Evolutionary conservation across 2,888 invertebrate species (phyloP).

Genomic region (Lasioglossum malachurum): DNA sequence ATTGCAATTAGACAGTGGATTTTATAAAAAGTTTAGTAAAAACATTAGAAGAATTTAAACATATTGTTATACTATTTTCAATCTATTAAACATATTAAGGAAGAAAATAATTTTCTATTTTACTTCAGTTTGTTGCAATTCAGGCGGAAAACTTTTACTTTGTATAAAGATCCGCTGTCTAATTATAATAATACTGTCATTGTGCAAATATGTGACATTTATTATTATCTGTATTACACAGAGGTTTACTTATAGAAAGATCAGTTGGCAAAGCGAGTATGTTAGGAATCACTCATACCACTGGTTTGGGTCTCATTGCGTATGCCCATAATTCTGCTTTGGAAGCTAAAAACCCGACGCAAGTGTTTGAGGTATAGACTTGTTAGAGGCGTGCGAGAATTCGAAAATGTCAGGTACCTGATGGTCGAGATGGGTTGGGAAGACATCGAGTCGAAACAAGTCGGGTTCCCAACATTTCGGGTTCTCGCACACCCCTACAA

Average conservation of each 20-base stretch:
- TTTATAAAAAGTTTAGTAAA: too few species aligned
- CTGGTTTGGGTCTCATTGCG: conserved; percentile 91
- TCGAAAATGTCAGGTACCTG: neutral
- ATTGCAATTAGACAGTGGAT: neutral
- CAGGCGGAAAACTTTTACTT: too few species aligned
- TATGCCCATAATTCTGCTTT: conserved; percentile 92
- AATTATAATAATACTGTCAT: neutral
- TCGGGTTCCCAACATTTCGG: neutral
- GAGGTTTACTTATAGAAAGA: conserved; percentile 88
- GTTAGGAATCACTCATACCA: conserved; percentile 89
- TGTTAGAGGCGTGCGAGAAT: neutral
- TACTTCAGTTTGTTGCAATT: too few species aligned
- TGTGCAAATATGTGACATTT: conserved; percentile 6
- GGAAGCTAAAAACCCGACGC: conserved; percentile 88
- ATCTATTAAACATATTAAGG: too few species aligned
- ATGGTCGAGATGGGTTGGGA: too few species aligned
- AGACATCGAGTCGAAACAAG: neutral
- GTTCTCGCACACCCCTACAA: too few species aligned
- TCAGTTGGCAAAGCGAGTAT: conserved; percentile 90
- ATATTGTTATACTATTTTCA: too few species aligned
- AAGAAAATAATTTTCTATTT: too few species aligned
- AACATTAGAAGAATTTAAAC: too few species aligned
- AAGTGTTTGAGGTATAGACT: conserved; percentile 88
- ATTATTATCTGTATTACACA: conserved; percentile 72
- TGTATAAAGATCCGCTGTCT: too few species aligned